Base-by-base conservation (phyloP, 2,113 vertebrate species). In the Corapipo altera region DNA sequence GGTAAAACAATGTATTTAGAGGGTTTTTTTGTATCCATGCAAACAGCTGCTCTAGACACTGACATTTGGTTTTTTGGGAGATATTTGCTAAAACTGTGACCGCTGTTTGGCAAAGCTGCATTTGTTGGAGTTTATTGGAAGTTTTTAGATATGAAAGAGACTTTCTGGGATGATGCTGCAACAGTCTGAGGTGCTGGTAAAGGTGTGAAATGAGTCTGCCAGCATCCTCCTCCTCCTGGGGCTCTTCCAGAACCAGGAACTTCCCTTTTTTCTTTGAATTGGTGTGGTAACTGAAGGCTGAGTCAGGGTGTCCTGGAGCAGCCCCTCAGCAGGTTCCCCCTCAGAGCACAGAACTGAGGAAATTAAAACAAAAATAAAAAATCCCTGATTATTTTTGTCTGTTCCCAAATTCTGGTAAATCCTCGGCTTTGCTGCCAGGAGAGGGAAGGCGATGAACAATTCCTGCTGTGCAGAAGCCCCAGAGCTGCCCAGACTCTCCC, bases 351-450 rank as follows among this genome's bases (percentile, higher is more conserved):
- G 12, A 61, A 61, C 28, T 4, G 15, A 46, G 33, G 46, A 59
- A 32, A 12, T n/a, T 4, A 11, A 55, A 14, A 33, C 26, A 48
- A 32, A 23, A 28, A 33, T 1, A 27, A 37, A 28, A 33, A 41
- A 28, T 27, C 59, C 65, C 43, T 1, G 1, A 26, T 55, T 5
- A 0, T 51, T 84, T 37, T 17, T 30, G 18, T 41, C 33, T 7
- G 11, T 64, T 44, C 70, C 32, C 14, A 6, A 81, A 39, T 58
- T 9, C 26, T 39, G 8, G 23, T 2, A 6, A 67, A 72, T 9
- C 1, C 58, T 48, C 0, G 1, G 43, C 6, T 51, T 26, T 66
- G 51, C 21, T 8, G 3, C 17, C 13, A 1, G 22, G 59, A 70
- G 6, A 46, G 55, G 26, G 8, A 57, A 22, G 46, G 21, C 10